These are phyloP conservation scores for Trypoxylon attenuatum DNA, from an alignment of 2,888 invertebrate genomes.

Conservation along the genomic window DNA sequence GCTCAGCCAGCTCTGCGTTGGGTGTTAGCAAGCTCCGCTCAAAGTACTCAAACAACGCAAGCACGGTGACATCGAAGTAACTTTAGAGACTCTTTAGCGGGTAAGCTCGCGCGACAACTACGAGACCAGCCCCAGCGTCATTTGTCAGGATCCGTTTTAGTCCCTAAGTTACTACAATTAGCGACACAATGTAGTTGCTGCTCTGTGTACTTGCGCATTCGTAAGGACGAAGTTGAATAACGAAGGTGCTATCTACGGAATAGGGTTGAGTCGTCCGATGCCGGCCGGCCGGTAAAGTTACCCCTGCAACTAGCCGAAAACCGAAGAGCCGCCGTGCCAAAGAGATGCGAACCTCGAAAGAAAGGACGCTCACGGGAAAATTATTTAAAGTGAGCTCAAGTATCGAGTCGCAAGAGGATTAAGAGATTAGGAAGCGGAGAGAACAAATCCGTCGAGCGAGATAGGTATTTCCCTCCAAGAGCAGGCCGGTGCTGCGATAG, in stretches of 20 bases:
- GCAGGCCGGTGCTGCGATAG: slow-evolving; percentile 53
- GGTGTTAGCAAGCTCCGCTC: slow-evolving; percentile 27
- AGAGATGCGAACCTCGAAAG: slow-evolving; percentile 3
- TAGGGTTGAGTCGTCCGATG: slow-evolving; percentile 58
- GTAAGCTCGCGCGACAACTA: not conserved
- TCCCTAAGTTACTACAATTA: slow-evolving; percentile 41
- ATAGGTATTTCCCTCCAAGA: slow-evolving; percentile 54
- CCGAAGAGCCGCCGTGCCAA: slow-evolving; percentile 33
- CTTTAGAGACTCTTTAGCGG: not conserved
- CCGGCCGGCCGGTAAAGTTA: slow-evolving; percentile 52
- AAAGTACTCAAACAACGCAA: slow-evolving; percentile 11
- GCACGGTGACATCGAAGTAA: not conserved
- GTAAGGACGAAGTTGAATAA: slow-evolving; percentile 61
- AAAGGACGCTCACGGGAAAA: not conserved
- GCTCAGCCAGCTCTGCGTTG: slow-evolving; percentile 25
- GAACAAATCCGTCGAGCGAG: slow-evolving; percentile 48
- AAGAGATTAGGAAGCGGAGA: slow-evolving; percentile 1
- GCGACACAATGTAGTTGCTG: slow-evolving; percentile 42
- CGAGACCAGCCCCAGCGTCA: slow-evolving; percentile 32
- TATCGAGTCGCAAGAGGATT: not conserved
- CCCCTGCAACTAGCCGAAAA: not conserved
- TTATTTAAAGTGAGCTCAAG: too few species aligned
- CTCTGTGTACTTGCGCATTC: slow-evolving; percentile 39
- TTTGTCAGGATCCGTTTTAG: slow-evolving; percentile 34
- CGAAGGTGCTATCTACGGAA: slow-evolving; percentile 68